These are phyloP conservation scores for Spodoptera littoralis DNA, from an alignment of 2,888 invertebrate species.

Conservation along the genomic window DNA sequence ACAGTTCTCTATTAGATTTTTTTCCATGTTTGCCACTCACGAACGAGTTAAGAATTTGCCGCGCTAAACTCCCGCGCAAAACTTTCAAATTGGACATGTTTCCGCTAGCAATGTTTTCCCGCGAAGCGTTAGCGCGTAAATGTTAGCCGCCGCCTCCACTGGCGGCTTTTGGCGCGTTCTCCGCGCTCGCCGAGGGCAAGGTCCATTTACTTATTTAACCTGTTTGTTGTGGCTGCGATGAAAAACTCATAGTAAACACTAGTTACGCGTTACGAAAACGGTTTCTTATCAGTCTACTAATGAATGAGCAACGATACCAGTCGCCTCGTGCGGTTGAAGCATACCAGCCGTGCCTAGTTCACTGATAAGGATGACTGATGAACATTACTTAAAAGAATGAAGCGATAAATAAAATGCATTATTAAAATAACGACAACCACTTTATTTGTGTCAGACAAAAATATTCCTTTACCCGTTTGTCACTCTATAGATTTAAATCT, in stretches of 20 bases:
- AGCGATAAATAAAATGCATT: slow-evolving; percentile 58
- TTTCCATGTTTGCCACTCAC: slow-evolving; percentile 66
- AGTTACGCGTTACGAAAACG: slow-evolving; percentile 53
- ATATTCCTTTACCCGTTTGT: slow-evolving; percentile 75
- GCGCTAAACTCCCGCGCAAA: slow-evolving; percentile 82
- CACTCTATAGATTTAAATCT: slow-evolving; percentile 66
- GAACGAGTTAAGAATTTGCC: slow-evolving; percentile 73
- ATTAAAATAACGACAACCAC: slow-evolving; percentile 74
- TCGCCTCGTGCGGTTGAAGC: slow-evolving; percentile 18
- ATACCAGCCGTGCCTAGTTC: slow-evolving; percentile 2
- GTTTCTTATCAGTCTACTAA: slow-evolving; percentile 57
- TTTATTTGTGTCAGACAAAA: slow-evolving; percentile 73
- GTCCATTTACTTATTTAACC: slow-evolving; percentile 75
- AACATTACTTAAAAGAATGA: slow-evolving; percentile 10
- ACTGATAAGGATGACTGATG: slow-evolving; percentile 33
- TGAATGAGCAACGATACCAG: slow-evolving; percentile 58
- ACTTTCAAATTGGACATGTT: slow-evolving; percentile 84
- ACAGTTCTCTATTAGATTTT: slow-evolving; percentile 60
- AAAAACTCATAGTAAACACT: slow-evolving; percentile 64
- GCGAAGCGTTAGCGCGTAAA: slow-evolving; percentile 71
- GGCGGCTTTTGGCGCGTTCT: slow-evolving; percentile 77
- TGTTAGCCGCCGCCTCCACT: slow-evolving; percentile 64
- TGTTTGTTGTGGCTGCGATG: slow-evolving; percentile 64
- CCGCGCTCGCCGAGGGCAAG: slow-evolving; percentile 73
- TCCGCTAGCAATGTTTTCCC: slow-evolving; percentile 69